phyloP scores from a whole-genome alignment of 1,140 invertebrate genomes.

The Popillia japonica region DNA sequence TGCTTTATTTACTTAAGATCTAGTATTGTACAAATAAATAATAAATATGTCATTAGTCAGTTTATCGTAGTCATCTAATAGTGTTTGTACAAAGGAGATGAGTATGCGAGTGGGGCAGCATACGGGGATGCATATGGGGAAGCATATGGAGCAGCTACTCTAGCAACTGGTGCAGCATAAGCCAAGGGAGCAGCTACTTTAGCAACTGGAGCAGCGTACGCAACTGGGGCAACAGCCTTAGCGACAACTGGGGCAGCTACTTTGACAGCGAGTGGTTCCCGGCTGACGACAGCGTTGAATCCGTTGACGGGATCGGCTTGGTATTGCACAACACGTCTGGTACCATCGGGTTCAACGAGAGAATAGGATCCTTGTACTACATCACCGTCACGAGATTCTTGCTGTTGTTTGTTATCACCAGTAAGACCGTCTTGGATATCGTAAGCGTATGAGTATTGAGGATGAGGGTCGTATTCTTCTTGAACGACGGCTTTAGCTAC shows the following conservation, averaged over 20 bases:
- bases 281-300: constrained; percentile 61
- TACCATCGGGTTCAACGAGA: constrained; percentile 28
- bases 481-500: constrained; percentile 55
- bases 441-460: constrained; percentile 63
- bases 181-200: constrained; percentile 20
- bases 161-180: constrained; percentile 26
- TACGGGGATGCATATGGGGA: too few species aligned
- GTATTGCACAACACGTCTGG: constrained; percentile 51
- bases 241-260: constrained; percentile 49
- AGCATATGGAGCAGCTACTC: constrained; percentile 33
- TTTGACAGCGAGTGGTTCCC: constrained; percentile 65
- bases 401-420: constrained; percentile 66
- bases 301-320: constrained; percentile 59
- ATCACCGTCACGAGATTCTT: constrained; percentile 57
- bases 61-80: background rate
- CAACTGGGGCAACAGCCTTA: constrained; percentile 39
- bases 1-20: constrained; percentile 8
- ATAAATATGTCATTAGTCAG: background rate
- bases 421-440: constrained; percentile 65
- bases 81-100: too few species aligned
- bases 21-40: constrained; percentile 25
- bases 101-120: constrained; percentile 22
- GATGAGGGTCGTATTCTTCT: constrained; percentile 47
- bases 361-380: constrained; percentile 56
- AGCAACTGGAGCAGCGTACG: constrained; percentile 29